phyloP scores from a whole-genome alignment of 2,888 invertebrate species.

The Sarcophaga caerulescens region DNA sequence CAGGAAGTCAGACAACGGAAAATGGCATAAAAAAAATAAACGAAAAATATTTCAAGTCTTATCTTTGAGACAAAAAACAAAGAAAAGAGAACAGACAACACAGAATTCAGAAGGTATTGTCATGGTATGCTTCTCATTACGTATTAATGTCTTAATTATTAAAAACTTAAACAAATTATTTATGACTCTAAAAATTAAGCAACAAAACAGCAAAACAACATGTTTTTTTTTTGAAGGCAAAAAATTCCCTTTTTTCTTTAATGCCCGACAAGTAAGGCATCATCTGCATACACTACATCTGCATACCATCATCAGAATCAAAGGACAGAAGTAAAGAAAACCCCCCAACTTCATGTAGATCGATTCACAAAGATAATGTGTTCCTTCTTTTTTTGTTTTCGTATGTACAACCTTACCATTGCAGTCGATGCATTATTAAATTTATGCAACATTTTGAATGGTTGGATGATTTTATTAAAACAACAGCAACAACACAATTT shows the following conservation, averaged over 20 bases:
- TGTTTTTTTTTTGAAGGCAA: neutral
- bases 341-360: neutral
- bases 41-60: neutral
- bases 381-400: neutral
- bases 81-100: neutral
- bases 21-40: neutral
- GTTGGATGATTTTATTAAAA: slow-evolving; percentile 66
- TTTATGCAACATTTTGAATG: slow-evolving; percentile 67
- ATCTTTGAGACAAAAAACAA: slow-evolving; percentile 4
- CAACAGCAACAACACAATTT: slow-evolving; percentile 45
- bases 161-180: slow-evolving; percentile 65
- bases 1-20: slow-evolving; percentile 25
- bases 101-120: neutral
- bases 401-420: slow-evolving; percentile 3
- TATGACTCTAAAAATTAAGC: slow-evolving; percentile 48
- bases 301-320: neutral
- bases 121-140: slow-evolving; percentile 11
- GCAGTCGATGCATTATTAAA: slow-evolving; percentile 66
- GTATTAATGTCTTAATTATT: slow-evolving; percentile 66
- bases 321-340: slow-evolving; percentile 4
- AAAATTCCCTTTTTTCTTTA: slow-evolving; percentile 49
- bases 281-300: slow-evolving; percentile 34
- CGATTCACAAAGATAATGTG: slow-evolving; percentile 31
- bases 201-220: slow-evolving; percentile 22
- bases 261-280: neutral